These are phyloP conservation scores for Hyles euphorbiae DNA, from an alignment of 1,140 invertebrate genomes.

Conservation along the genomic window DNA sequence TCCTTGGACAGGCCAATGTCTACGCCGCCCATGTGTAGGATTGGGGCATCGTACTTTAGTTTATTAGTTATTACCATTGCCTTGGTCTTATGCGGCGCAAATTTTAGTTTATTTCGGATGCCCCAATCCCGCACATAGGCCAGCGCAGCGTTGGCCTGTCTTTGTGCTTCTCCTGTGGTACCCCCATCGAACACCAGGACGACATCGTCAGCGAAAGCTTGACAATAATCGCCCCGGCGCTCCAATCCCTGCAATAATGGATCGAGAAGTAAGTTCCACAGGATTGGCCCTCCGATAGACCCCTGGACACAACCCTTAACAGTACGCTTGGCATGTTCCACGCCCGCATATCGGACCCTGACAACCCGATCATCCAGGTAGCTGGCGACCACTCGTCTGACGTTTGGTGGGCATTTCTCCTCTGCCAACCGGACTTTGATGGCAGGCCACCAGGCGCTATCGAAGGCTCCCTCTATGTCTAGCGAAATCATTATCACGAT, in stretches of 20 bases:
- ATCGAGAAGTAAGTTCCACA: constrained; percentile 14
- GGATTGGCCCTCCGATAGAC: constrained; percentile 9
- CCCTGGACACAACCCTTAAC: constrained; percentile 4
- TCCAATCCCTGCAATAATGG: constrained; percentile 4
- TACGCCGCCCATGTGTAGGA: constrained; percentile 9
- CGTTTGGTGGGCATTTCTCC: not conserved
- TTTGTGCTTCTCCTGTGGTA: constrained; percentile 1
- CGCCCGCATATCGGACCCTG: constrained; percentile 8
- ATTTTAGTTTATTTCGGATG: constrained; percentile 11
- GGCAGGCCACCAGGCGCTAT: constrained; percentile 9
- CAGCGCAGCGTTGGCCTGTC: constrained; percentile 9
- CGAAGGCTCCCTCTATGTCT: too few species aligned
- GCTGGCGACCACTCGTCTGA: constrained; percentile 6
- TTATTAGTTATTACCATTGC: constrained; percentile 15
- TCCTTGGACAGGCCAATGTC: constrained; percentile 4
- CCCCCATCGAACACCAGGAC: not conserved
- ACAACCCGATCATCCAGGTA: constrained; percentile 4
- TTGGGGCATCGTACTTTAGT: constrained; percentile 11
- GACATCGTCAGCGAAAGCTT: constrained; percentile 3
- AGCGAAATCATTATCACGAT: too few species aligned
- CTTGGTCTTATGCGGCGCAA: constrained; percentile 12
- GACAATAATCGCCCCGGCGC: not conserved
- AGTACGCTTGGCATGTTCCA: constrained; percentile 7
- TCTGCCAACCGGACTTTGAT: constrained; percentile 3
- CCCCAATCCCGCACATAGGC: constrained; percentile 6